Base-by-base conservation (phyloP, 1,140 invertebrate genomes). In the Drosophila cardini region DNA sequence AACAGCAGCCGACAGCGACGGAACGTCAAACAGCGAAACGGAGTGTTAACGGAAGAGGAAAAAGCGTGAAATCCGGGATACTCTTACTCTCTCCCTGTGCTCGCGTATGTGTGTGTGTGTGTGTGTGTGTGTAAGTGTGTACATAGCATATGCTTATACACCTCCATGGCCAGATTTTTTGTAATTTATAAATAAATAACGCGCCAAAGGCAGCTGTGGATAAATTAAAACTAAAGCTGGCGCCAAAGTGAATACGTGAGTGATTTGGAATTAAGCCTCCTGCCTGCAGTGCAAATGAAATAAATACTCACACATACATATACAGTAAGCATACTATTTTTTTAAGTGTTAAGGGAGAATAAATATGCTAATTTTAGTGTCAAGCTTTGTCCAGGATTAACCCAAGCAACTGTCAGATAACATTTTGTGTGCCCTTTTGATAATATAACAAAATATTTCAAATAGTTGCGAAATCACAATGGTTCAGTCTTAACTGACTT, bases 181-280 rank as follows among this genome's bases (percentile, higher is more conserved):
- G 56, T 72, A 78, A 85, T 75, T 82, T 85, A 85, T 82, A 85
- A 86, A 85, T 85, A 85, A 82, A 76, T 72, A 48, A 64, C 38
- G 32, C 40, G 48, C 57, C 62, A 64, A 75, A 60, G 69, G 52
- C 67, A 56, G 63, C 52, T 43, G 60, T 9, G 48, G 56, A 75
- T 78, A 75, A 78, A 86, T 69, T 81, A 65, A 86, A 86, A 75
- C 65, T 58, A 46, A 57, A 71, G 52, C 34, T 11, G 30, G 5
- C 30, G 45, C 21, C 42, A 21, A 60, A 63, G 50, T 61, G 60
- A 46, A 40, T 26, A 45, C 50, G 48, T 38, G 67, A 61, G 45
- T 62, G 55, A 53, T 80, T 65, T 30, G 34, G 46, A 46, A 42
- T 65, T 60, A 61, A 15, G 52, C 32, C 60, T 68, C n/a, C 55